Evolutionary conservation across 1,140 invertebrate genomes (phyloP), one percentile per base, ranked within the genome.

Genomic region (Antheraea mylitta): DNA sequence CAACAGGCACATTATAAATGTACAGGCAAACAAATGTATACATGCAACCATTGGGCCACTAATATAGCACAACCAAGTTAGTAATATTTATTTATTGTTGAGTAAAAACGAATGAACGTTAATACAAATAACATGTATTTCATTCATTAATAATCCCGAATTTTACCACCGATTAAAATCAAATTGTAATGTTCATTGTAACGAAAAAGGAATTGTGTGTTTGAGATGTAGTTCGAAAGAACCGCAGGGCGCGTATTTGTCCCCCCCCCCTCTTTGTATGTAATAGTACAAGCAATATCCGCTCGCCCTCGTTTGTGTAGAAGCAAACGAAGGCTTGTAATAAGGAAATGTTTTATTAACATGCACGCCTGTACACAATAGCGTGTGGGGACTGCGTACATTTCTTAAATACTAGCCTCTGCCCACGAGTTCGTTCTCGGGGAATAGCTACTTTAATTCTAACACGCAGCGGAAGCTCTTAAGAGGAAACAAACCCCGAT

Each of bases 321-420:
- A 53, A 0, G 45, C 11, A 2, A 53, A 53, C 45, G 45, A 53
- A 53, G 16, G 45, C 16, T 53, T 53, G 45, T 53, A 53, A 53
- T 53, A 53, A 53, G 45, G 45, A 53, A 53, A 53, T 53, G 45
- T 53, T 53, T 53, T 53, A 53, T 53, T 53, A 16, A 53, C 45
- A 53, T 16, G 45, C 45, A 16, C 45, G 16, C 16, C 16, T 53
- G 45, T 10, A 53, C 45, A 13, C 16, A 53, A 53, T 53, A 13
- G 9, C 16, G 45, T 16, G 38, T 53, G 45, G 13, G 0, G 45
- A 53, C 45, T 53, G 45, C 11, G 11, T 53, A 2, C 38, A 16
- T n/a, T 53, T 53, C 7, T 13, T 13, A 53, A 53, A 53, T 53
- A 16, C 13, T 53, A 42, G 9, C 9, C n/a, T n/a, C n/a, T n/a